Percentiles rank a stretch among this genome's conserved stretches.
phyloP scores from a whole-genome alignment of 1,140 invertebrate genomes.

The Mylabris phalerata region DNA sequence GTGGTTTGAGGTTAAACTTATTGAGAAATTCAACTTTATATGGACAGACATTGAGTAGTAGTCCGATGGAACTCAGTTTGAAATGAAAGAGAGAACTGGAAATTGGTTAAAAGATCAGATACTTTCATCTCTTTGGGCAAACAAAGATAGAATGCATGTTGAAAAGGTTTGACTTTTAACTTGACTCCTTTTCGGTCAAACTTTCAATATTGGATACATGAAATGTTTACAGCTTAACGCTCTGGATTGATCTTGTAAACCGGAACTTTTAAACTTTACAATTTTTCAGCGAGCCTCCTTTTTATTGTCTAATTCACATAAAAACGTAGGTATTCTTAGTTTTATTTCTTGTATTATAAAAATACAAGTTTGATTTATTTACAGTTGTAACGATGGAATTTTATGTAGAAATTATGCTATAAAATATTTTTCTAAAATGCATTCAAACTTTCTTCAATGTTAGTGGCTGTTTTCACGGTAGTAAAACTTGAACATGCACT shows the following conservation, averaged over 20 bases:
- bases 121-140: neutral
- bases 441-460: too few relatives aligned
- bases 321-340: neutral
- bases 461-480: too few relatives aligned
- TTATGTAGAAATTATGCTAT: neutral
- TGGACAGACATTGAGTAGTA: conserved; percentile 15
- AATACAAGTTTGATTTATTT: neutral
- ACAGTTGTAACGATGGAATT: neutral
- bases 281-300: neutral
- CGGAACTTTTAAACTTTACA: conserved; percentile 19
- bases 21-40: conserved; percentile 21
- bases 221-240: conserved; percentile 22
- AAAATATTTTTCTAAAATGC: too few relatives aligned
- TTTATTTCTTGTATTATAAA: neutral
- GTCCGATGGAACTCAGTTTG: conserved; percentile 7
- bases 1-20: conserved; percentile 1
- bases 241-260: conserved; percentile 18
- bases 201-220: conserved; percentile 22
- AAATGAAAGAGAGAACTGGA: conserved; percentile 16
- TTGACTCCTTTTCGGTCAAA: conserved; percentile 9
- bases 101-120: conserved; percentile 18
- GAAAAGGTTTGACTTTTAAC: conserved; percentile 19
- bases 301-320: neutral
- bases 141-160: conserved; percentile 2
- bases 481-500: too few relatives aligned